Base-by-base conservation (phyloP, 2,113 vertebrate species). In the Menura novaehollandiae region DNA sequence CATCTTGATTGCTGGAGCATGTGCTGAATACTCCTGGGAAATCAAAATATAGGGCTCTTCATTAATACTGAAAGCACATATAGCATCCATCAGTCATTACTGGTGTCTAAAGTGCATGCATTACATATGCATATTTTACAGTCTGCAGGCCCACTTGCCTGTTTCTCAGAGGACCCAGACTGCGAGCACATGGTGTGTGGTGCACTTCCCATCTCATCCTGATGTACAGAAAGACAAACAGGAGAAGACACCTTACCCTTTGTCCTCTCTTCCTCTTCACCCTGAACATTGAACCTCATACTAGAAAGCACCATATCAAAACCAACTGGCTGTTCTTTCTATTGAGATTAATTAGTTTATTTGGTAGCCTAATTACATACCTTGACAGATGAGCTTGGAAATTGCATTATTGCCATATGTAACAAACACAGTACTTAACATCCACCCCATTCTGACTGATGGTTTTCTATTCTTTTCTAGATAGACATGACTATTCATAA, bases 21-120 rank as follows among this genome's bases (percentile, higher is more conserved):
- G 81, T 71, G 80, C 58, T 69, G 44, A 30, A 51, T 67, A 32
- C 85, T 88, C 92, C 51, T 60, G 81, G 91, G 93, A 95, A 94
- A 94, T 93, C 95, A 91, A 81, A 92, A 95, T 37, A 83, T 4
- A 58, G 66, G 87, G 55, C 60, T 89, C 82, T 95, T 96, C 75
- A 94, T 88, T 78, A 96, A 93, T 75, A 83, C 83, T n/a, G 67
- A 64, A 79, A 93, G 44, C 69, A 93, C 84, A 74, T 67, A 81
- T 13, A 97, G 41, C 59, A 67, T 92, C 93, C 89, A 75, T 67
- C 62, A 92, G 71, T 43, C 80, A 72, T 77, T 87, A 87, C 1
- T 92, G 86, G 87, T 94, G 71, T 69, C 71, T 85, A 89, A 95
- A 91, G 75, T 63, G 77, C 66, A 58, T 9, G 41, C 62, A 83